A percentile compares a stretch with the other conserved stretches of the same genome.
Evolutionary conservation across 2,113 vertebrate genomes (phyloP).

Genomic region (Thunnus thynnus): DNA sequence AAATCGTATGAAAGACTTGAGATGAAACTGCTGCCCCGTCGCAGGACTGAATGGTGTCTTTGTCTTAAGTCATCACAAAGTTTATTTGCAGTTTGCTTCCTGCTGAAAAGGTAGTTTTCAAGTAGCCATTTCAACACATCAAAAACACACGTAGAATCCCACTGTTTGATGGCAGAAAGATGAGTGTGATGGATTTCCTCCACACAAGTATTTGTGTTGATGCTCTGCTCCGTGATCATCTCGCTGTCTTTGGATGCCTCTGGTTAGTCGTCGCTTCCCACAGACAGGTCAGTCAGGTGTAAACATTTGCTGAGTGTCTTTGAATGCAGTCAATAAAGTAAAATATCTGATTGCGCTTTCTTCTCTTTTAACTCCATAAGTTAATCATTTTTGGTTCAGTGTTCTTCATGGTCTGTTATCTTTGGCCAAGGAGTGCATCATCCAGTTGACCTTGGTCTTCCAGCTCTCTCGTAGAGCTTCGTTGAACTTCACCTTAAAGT

Average conservation of each 20-base stretch:
- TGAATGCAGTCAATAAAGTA: constrained; percentile 48
- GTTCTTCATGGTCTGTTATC: constrained; percentile 91
- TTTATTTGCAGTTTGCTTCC: constrained; percentile 31
- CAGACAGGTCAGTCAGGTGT: constrained; percentile 45
- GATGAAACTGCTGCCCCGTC: constrained; percentile 34
- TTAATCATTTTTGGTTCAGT: constrained; percentile 41
- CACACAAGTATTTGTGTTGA: constrained; percentile 12
- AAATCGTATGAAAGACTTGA: constrained; percentile 50
- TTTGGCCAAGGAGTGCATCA: constrained; percentile 97
- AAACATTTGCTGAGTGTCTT: constrained; percentile 66
- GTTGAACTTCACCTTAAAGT: constrained; percentile 97
- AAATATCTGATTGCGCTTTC: constrained; percentile 42
- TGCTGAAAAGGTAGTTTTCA: constrained; percentile 53
- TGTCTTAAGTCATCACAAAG: constrained; percentile 15
- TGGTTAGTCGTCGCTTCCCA: constrained; percentile 36
- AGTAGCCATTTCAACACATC: constrained; percentile 43
- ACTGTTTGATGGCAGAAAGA: constrained; percentile 12
- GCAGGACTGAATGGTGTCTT: background rate
- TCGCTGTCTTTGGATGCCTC: constrained; percentile 39
- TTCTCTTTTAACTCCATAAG: constrained; percentile 39
- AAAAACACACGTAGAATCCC: constrained; percentile 16
- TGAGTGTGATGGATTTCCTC: constrained; percentile 5
- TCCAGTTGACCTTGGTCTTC: constrained; percentile 99
- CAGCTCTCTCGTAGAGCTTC: constrained; percentile 98
- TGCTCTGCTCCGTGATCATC: constrained; percentile 16